Evolutionary conservation across 1,140 invertebrate species (phyloP).

Genomic region (Drosophila tsacasi): DNA sequence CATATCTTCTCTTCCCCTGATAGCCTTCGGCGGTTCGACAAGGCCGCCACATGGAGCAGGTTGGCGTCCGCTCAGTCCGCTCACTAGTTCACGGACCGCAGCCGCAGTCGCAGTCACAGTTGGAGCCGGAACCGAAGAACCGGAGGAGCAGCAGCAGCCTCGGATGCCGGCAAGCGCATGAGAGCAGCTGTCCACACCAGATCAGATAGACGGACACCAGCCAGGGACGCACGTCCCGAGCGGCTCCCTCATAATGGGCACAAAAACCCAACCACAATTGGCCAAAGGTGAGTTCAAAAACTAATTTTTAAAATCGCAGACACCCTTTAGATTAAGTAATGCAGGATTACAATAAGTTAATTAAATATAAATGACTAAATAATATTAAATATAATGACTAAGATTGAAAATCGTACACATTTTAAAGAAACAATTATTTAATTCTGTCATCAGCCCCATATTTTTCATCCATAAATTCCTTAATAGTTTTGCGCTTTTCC

Average conservation of each 20-base stretch:
- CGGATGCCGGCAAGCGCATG: conserved; percentile 32
- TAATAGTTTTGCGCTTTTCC: conserved; percentile 1
- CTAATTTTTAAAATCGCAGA: too few species aligned
- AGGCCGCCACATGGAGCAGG: conserved; percentile 77
- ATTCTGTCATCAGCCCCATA: neutral
- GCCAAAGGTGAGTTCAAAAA: conserved; percentile 60
- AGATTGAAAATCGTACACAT: neutral
- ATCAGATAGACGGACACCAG: conserved; percentile 36
- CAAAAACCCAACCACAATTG: conserved; percentile 77
- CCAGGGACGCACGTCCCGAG: conserved; percentile 22
- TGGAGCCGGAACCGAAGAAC: conserved; percentile 34
- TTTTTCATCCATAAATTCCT: neutral
- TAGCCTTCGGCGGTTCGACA: conserved; percentile 64
- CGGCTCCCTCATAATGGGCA: conserved; percentile 72
- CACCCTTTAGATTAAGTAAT: neutral
- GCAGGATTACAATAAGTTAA: neutral
- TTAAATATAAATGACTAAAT: too few species aligned
- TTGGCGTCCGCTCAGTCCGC: conserved; percentile 48
- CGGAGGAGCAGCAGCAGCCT: conserved; percentile 32
- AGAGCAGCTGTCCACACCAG: conserved; percentile 23
- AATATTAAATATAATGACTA: neutral
- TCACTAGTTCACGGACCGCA: conserved; percentile 35
- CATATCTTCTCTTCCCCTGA: conserved; percentile 1
- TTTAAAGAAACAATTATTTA: too few species aligned
- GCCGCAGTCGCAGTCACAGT: conserved; percentile 24